Base-by-base conservation (phyloP, 2,888 invertebrate genomes). In the Synanthedon myopaeformis region DNA sequence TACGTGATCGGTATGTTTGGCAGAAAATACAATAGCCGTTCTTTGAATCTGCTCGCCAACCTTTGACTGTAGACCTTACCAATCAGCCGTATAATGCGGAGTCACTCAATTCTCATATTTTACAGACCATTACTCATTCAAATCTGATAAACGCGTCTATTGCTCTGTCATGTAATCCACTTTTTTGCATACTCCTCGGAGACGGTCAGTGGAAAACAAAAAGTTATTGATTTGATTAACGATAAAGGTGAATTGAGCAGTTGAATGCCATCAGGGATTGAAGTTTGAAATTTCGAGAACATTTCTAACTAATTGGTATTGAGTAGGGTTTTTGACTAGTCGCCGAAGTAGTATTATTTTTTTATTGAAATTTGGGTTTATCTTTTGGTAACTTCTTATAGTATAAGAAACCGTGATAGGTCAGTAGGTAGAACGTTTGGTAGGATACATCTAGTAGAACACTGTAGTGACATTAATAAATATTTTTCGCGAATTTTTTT, bases 111-210 rank as follows among this genome's bases (percentile, higher is more conserved):
- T 70, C 67, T 67, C 67, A 71, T 72, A 65, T 65, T 68, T 57
- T 57, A 55, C 57, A 17, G 54, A 54, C 59, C 59, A 61, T 77
- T 76, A 77, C 67, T 77, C 76, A 75, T 72, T 64, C 63, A 57
- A 53, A 76, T 76, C 76, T 64, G 79, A 79, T 79, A 76, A 57
- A 52, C 52, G 55, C 54, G 55, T 64, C 64, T 67, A 66, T 63
- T 68, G 66, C 61, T 58, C 54, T 54, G 67, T 70, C 74, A 74
- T 72, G 59, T 76, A 76, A 77, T 70, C 65, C 58, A 65, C 66
- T 69, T 72, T 76, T 79, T 77, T 74, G 74, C 76, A 72, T 73
- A 65, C 65, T 62, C 68, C 63, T 64, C 13, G 58, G 56, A 53
- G 53, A 53, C 52, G 53, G 50, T 54, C 51, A 54, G 41, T 54